These are phyloP conservation scores for Drosophila nigricruria DNA, from an alignment of 2,888 invertebrate genomes.

Conservation along the genomic window DNA sequence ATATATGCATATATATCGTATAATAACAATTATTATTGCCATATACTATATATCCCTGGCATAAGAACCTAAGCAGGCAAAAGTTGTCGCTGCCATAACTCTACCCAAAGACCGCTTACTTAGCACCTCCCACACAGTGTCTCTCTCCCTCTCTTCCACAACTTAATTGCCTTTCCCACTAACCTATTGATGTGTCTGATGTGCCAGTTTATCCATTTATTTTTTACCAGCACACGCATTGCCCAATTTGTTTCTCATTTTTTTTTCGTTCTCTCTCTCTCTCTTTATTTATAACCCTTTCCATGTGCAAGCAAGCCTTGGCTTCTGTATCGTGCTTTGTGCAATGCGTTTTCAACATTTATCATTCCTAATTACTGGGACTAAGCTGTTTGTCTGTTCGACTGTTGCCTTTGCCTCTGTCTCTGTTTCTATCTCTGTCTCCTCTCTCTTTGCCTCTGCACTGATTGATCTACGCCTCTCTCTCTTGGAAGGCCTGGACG, in stretches of 20 bases:
- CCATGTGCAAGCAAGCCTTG: constrained; percentile 36
- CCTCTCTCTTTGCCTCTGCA: constrained; percentile 7
- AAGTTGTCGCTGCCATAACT: constrained; percentile 8
- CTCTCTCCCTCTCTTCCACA: not conserved
- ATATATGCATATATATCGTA: not conserved
- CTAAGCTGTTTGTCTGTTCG: constrained; percentile 67
- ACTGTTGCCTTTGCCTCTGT: not conserved
- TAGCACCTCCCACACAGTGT: constrained; percentile 8
- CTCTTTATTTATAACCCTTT: constrained; percentile 70
- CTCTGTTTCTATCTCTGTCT: not conserved
- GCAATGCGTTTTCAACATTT: constrained; percentile 58
- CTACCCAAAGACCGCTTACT: constrained; percentile 8
- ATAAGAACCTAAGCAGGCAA: not conserved
- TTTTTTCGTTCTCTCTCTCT: not conserved
- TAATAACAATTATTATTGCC: not conserved
- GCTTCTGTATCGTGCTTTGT: constrained; percentile 27
- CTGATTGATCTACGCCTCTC: constrained; percentile 64
- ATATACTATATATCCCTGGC: not conserved
- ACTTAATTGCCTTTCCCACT: constrained; percentile 40
- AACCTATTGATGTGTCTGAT: constrained; percentile 22
- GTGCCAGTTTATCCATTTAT: constrained; percentile 28
- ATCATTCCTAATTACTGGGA: constrained; percentile 76
- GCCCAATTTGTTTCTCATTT: constrained; percentile 37
- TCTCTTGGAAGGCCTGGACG: constrained; percentile 34
- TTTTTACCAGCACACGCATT: constrained; percentile 42